Conservation (phyloP, 2,113 vertebrate genomes). For the Atlantisia rogersi region DNA sequence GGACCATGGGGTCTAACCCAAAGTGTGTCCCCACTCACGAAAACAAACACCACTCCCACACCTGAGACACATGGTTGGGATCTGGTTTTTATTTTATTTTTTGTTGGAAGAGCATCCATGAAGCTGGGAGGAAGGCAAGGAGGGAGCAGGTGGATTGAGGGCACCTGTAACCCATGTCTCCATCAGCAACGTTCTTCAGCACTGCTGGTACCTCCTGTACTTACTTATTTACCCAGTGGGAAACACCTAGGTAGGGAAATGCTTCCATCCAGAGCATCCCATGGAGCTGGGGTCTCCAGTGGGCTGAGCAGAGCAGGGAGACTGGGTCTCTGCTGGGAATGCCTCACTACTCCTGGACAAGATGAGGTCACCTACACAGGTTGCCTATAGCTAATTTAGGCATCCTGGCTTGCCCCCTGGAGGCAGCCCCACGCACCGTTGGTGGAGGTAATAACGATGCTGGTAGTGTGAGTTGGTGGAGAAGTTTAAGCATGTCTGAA, state of each 20-base stretch:
- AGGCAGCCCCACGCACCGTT: slow-evolving; percentile 20
- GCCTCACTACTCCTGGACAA: neutral
- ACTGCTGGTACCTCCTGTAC: neutral
- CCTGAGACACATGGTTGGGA: accelerated
- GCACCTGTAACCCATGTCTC: neutral
- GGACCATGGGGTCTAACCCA: neutral
- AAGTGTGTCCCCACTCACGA: neutral
- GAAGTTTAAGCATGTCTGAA: neutral
- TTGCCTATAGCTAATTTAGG: neutral
- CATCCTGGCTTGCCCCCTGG: slow-evolving; percentile 68
- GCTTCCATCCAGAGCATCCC: neutral
- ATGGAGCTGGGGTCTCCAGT: accelerated
- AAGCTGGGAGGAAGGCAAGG: neutral
- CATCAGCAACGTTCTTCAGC: accelerated
- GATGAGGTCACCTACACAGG: neutral
- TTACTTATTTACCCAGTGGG: neutral
- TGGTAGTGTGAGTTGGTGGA: neutral
- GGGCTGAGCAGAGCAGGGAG: neutral
- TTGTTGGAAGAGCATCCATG: neutral
- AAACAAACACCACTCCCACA: neutral
- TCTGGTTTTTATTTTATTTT: neutral
- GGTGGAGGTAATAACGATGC: neutral
- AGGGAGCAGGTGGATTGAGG: neutral
- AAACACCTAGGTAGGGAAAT: neutral
- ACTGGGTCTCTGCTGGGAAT: accelerated